A percentile compares a stretch with the other conserved stretches of the same genome.
These are phyloP conservation scores for Eristalis pertinax DNA, from an alignment of 2,888 invertebrate species.

Conservation along the genomic window DNA sequence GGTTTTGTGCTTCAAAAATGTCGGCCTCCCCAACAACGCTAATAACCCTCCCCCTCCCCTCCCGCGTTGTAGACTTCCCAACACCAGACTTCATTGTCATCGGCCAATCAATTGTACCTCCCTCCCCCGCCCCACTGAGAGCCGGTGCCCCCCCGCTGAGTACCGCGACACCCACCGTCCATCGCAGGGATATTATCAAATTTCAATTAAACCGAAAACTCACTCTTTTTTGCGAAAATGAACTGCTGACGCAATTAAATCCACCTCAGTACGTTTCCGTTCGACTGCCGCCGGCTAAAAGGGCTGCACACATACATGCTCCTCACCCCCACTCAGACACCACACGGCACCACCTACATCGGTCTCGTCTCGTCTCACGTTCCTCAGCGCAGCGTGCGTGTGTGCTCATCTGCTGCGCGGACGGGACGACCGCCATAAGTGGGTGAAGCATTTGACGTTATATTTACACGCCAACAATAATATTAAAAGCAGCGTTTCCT, in stretches of 20 bases:
- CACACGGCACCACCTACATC: slow-evolving; percentile 20
- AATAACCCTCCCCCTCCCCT: background rate
- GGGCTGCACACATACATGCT: slow-evolving; percentile 36
- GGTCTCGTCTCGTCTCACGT: background rate
- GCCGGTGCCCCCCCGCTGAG: background rate
- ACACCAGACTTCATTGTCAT: slow-evolving; percentile 1
- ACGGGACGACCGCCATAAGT: slow-evolving; percentile 67
- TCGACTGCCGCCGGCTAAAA: slow-evolving; percentile 57
- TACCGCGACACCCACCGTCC: slow-evolving; percentile 10
- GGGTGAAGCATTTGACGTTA: slow-evolving; percentile 71
- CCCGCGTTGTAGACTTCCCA: background rate
- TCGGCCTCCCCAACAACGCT: background rate
- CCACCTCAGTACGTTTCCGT: slow-evolving; percentile 54
- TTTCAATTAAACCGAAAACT: slow-evolving; percentile 68
- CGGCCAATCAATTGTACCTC: background rate
- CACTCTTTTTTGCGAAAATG: slow-evolving; percentile 58
- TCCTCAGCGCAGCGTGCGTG: slow-evolving; percentile 2
- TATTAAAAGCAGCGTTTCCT: slow-evolving; percentile 73
- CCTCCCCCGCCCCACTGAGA: background rate
- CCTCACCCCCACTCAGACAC: slow-evolving; percentile 45
- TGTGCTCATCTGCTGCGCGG: slow-evolving; percentile 34
- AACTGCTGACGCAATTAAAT: slow-evolving; percentile 72
- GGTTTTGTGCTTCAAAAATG: background rate
- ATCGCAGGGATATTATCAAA: slow-evolving; percentile 64
- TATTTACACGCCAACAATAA: slow-evolving; percentile 72